phyloP scores from a whole-genome alignment of 2,888 invertebrate species.

The Lycocerus yunnanus region DNA sequence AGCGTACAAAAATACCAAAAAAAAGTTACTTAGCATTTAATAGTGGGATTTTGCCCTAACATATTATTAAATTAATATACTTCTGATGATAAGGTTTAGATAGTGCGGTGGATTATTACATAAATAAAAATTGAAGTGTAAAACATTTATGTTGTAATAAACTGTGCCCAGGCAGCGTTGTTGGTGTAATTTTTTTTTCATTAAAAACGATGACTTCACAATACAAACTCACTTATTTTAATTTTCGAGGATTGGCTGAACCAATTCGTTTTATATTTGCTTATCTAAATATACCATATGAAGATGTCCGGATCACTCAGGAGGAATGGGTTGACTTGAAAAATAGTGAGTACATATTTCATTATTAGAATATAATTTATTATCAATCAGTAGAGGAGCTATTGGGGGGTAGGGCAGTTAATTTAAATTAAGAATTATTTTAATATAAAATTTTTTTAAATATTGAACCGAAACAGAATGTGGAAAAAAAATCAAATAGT shows the following conservation, averaged over 20 bases:
- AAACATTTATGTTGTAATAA: background rate
- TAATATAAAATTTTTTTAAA: too few species aligned
- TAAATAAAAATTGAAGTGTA: background rate
- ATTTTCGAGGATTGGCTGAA: background rate
- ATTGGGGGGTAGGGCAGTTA: too few species aligned
- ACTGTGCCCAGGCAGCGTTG: background rate
- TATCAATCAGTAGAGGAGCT: too few species aligned
- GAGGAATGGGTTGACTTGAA: background rate
- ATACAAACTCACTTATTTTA: background rate
- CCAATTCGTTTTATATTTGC: background rate
- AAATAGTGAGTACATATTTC: background rate
- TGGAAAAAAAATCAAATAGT: too few species aligned
- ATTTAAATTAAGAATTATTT: too few species aligned
- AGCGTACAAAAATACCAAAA: background rate
- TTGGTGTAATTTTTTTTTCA: background rate
- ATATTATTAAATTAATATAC: background rate
- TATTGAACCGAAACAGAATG: too few species aligned
- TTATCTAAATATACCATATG: background rate
- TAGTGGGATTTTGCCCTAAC: background rate
- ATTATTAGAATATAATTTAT: too few species aligned
- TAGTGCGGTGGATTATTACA: background rate
- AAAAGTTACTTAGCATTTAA: background rate
- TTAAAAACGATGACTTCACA: background rate
- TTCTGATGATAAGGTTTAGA: background rate
- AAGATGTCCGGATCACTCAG: background rate